A percentile compares a stretch with the other conserved stretches of the same genome.
Evolutionary conservation across 2,888 invertebrate genomes (phyloP).

Genomic region (Ditula angustiorana): DNA sequence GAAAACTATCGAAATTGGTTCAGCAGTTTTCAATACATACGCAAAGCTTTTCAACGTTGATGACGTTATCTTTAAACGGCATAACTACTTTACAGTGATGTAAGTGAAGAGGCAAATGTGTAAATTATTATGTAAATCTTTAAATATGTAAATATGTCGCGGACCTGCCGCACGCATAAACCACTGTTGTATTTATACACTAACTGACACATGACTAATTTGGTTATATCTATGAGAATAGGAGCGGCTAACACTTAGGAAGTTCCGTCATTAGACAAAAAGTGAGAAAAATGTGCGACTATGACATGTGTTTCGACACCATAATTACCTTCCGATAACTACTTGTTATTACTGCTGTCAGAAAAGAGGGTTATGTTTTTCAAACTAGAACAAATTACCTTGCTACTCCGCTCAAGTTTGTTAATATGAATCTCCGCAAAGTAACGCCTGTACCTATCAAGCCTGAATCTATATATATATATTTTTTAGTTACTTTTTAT

Average conservation of each 20-base stretch:
- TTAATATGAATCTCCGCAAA: too few relatives aligned
- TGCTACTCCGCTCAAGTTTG: too few relatives aligned
- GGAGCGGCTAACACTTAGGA: neutral
- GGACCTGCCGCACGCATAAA: conserved; percentile 12
- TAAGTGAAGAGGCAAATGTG: conserved; percentile 1
- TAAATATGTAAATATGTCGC: conserved; percentile 36
- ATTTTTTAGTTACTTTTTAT: too few relatives aligned
- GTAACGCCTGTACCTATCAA: too few relatives aligned
- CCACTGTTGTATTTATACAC: conserved; percentile 33
- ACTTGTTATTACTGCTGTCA: too few relatives aligned
- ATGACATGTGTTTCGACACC: neutral
- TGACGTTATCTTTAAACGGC: neutral
- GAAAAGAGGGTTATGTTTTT: too few relatives aligned
- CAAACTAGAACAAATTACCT: too few relatives aligned
- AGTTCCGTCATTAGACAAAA: conserved; percentile 9
- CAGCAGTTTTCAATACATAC: too few relatives aligned
- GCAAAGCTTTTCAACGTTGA: neutral
- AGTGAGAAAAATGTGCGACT: conserved; percentile 2
- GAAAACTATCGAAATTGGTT: too few relatives aligned
- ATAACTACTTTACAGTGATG: conserved; percentile 12
- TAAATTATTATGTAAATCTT: conserved; percentile 32
- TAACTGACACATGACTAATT: conserved; percentile 32
- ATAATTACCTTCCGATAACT: neutral
- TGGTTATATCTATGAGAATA: conserved; percentile 16
- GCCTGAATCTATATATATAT: too few relatives aligned